Evolutionary conservation across 2,113 vertebrate genomes (phyloP).

Genomic region (Lasiurus borealis): DNA sequence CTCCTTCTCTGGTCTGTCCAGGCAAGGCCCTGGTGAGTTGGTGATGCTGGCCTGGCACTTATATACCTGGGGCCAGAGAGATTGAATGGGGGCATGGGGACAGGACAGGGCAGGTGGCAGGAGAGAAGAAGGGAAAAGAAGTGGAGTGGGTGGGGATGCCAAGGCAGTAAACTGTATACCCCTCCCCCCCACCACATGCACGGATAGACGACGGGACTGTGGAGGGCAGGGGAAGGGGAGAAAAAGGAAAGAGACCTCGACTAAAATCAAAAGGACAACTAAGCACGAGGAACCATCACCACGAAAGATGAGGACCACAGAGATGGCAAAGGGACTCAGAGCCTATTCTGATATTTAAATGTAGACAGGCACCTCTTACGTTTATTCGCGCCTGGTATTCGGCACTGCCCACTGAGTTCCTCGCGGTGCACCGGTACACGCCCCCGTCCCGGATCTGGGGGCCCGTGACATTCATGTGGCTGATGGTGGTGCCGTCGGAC

Average conservation of each 20-base stretch:
- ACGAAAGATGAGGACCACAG: slow-evolving; percentile 63
- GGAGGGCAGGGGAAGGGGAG: not conserved
- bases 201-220: not conserved
- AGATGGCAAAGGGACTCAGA: slow-evolving; percentile 81
- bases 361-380: slow-evolving; percentile 99
- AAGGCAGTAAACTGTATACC: not conserved
- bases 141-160: not conserved
- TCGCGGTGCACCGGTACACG: slow-evolving; percentile 98
- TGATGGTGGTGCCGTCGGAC: slow-evolving; percentile 96
- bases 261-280: slow-evolving; percentile 75
- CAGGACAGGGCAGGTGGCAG: not conserved
- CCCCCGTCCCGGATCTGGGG: slow-evolving; percentile 98
- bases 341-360: slow-evolving; percentile 99
- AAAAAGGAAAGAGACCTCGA: not conserved
- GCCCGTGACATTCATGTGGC: slow-evolving; percentile 96
- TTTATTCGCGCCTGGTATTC: slow-evolving; percentile 99
- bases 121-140: not conserved
- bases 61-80: not conserved
- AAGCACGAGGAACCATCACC: slow-evolving; percentile 31
- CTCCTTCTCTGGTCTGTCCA: not conserved
- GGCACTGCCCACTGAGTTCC: slow-evolving; percentile 99
- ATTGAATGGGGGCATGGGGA: not conserved
- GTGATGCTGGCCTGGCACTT: not conserved
- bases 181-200: not conserved
- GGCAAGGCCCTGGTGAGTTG: not conserved